phyloP scores from a whole-genome alignment of 2,888 invertebrate species.

The Eilema depressum region DNA sequence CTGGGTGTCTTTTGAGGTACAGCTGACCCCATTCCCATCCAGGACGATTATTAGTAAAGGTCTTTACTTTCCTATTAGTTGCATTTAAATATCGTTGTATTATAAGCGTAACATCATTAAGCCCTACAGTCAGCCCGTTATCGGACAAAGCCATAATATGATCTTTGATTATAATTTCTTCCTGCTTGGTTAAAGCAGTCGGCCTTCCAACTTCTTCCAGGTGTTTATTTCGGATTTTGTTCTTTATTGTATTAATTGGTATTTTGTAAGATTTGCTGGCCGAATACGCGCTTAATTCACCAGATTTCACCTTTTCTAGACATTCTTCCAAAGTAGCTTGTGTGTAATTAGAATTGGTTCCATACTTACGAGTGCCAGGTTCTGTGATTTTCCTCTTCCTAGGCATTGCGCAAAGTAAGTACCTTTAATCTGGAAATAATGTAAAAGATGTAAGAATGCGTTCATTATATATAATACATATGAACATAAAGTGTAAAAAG shows the following conservation, averaged over 20 bases:
- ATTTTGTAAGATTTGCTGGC: slow-evolving; percentile 24
- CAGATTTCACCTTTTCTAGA: background rate
- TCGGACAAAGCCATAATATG: slow-evolving; percentile 34
- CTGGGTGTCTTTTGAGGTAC: background rate
- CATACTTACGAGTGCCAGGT: slow-evolving; percentile 7
- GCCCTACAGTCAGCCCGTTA: slow-evolving; percentile 23
- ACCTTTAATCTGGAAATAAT: too few species aligned
- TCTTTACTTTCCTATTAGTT: slow-evolving; percentile 30
- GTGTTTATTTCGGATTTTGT: slow-evolving; percentile 29
- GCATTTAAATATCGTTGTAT: slow-evolving; percentile 5
- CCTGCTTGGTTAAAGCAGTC: slow-evolving; percentile 22
- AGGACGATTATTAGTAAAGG: slow-evolving; percentile 35
- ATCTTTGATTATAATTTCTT: slow-evolving; percentile 31
- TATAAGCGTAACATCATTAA: too few species aligned
- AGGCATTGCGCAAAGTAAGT: too few species aligned
- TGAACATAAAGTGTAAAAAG: too few species aligned
- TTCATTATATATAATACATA: too few species aligned
- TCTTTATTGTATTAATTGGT: slow-evolving; percentile 34
- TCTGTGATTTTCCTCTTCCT: background rate
- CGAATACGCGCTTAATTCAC: slow-evolving; percentile 22
- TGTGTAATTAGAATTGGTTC: slow-evolving; percentile 3
- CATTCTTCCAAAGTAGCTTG: background rate
- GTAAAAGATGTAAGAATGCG: too few species aligned
- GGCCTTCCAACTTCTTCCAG: slow-evolving; percentile 30
- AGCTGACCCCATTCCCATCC: slow-evolving; percentile 34